Evolutionary conservation across 2,797 vertebrate species (phyloP), one percentile per base, ranked within the genome.

Genomic region (Etheostoma nigrum): DNA sequence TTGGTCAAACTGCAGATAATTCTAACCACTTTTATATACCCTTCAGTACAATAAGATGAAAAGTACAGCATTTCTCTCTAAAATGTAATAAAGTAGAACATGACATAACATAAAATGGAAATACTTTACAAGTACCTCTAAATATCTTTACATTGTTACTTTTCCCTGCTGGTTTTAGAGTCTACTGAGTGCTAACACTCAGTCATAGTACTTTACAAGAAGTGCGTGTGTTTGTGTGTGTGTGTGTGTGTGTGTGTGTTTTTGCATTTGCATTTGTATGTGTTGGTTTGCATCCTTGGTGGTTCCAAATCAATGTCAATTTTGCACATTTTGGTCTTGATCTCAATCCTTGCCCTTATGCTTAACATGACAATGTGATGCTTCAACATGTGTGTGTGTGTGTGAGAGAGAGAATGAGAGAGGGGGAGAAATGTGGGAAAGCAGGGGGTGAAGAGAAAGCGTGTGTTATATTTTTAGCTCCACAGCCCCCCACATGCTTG

Each of bases 401-500:
- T 8, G 71, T 3, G 53, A 27, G 25, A 21, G 58, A 6, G 30
- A 5, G 59, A 30, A 4, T 23, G 51, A 47, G 44, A 60, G 45
- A 53, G 60, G 53, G 55, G 55, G 63, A 76, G 61, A 77, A 69
- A 77, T 76, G 42, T 36, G 33, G 45, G 40, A 74, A 79, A 68
- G 74, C 60, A 69, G 71, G 83, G 82, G 63, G 62, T 33, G 45
- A 71, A 73, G 76, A 67, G 83, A 79, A 77, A 74, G 75, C 36
- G 18, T 27, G 78, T 73, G 84, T 74, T 88, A 54, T 94, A 95
- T 95, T 95, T 94, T 94, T 95, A 95, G 93, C 92, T 91, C 79
- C 82, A 80, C 74, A 91, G 90, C 91, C 92, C 91, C 92, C 84
- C 78, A 87, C 90, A 93, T 93, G 85, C 78, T 6, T 84, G 88